Evolutionary conservation across 2,888 invertebrate species (phyloP), one percentile per base, ranked within the genome.

Genomic region (Petrolisthes manimaculis): DNA sequence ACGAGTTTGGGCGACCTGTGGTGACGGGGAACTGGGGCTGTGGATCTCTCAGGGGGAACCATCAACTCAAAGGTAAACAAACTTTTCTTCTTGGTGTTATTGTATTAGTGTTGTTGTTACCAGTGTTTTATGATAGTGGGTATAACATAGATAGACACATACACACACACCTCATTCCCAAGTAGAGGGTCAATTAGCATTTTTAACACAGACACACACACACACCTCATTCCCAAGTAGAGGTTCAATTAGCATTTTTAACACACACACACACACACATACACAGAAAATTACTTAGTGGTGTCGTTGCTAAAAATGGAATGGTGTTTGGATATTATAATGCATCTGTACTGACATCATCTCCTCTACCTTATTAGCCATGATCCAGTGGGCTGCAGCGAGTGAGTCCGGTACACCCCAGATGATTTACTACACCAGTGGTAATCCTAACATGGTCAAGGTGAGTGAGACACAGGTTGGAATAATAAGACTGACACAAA

Each of bases 21-120:
- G 86, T 86, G n/a, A 86, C 86, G 18, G 86, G 86, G 12, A 86
- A 86, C 82, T 86, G 86, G 86, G 86, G 86, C 51, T 86, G 86
- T 51, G 86, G 86, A 5, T 81, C 86, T 4, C 56, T 86, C 14
- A 56, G 81, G 51, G 86, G 86, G 5, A 82, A 86, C 53, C 86
- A 81, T 67, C 81, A 82, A n/a, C 86, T 86, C 6, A 86, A 86
- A 71, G 86, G 86, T 86, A 37, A 67, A 37, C 37, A 51, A 5
- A 61, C 6, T 37, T 2, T 37, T 37, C 37, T 37, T 37, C 37
- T 37, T 37, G 2, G 37, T 37, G 2, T 37, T 37, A 37, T 37
- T 37, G 78, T 54, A 21, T 18, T 18, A 14, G 54, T 54, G n/a
- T 67, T 12, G 12, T 12, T 67, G 67, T 67, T 67, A 18, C 2